Evolutionary conservation across 2,888 invertebrate genomes (phyloP).

Genomic region (Chesias legatella): DNA sequence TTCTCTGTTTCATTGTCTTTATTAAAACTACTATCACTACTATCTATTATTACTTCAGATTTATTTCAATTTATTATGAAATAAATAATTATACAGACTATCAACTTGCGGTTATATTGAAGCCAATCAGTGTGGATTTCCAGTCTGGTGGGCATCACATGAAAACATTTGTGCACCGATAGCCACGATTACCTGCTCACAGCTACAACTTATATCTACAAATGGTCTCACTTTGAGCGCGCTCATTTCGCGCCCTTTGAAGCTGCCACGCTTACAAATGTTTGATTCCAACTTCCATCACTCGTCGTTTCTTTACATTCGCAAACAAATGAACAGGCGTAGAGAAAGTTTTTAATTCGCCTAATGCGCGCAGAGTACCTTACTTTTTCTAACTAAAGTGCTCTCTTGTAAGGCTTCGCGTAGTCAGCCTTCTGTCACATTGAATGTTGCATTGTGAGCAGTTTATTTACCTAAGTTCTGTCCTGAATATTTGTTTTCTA

Average conservation of each 20-base stretch:
- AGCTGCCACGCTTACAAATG: constrained; percentile 56
- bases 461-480: constrained; percentile 65
- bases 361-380: constrained; percentile 71
- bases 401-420: constrained; percentile 59
- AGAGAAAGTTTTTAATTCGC: constrained; percentile 74
- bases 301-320: constrained; percentile 53
- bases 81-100: not conserved
- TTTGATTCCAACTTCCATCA: constrained; percentile 69
- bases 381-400: constrained; percentile 66
- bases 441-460: constrained; percentile 64
- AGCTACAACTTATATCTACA: constrained; percentile 50
- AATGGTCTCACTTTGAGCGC: constrained; percentile 63
- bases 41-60: too few species aligned
- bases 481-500: constrained; percentile 52
- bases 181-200: constrained; percentile 59
- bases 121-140: constrained; percentile 32
- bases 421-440: constrained; percentile 58
- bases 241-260: constrained; percentile 71
- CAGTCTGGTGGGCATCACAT: constrained; percentile 49
- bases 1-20: too few species aligned
- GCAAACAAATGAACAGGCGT: constrained; percentile 63
- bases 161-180: constrained; percentile 62
- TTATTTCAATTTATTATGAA: too few species aligned
- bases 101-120: constrained; percentile 16
- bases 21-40: too few species aligned